Conservation (phyloP, 2,888 invertebrate genomes). For the Phengaris alcon region DNA sequence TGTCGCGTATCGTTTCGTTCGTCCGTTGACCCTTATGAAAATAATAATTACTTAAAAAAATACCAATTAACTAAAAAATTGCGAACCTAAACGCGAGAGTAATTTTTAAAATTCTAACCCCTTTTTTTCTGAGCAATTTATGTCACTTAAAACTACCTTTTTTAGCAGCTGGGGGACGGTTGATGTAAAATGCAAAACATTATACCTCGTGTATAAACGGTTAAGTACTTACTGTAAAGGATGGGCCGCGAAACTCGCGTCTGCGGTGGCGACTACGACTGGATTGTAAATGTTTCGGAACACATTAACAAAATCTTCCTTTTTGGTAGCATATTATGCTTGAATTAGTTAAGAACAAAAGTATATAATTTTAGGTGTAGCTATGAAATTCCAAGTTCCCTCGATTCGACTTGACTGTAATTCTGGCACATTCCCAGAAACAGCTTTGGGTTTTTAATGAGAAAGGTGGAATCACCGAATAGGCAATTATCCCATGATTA, state of each 20-base stretch:
- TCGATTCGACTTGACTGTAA: too few species aligned
- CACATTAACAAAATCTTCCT: too few species aligned
- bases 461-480: too few species aligned
- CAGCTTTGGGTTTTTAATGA: too few species aligned
- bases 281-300: neutral
- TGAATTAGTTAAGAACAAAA: too few species aligned
- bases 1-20: too few species aligned
- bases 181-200: conserved; percentile 25
- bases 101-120: conserved; percentile 11
- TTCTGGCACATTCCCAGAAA: too few species aligned
- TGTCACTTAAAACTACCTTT: conserved; percentile 13
- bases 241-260: neutral
- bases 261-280: neutral
- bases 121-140: conserved; percentile 10
- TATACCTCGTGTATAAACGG: conserved; percentile 8
- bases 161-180: neutral
- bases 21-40: too few species aligned
- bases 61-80: neutral
- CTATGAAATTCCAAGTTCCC: too few species aligned
- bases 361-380: too few species aligned
- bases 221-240: neutral
- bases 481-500: too few species aligned
- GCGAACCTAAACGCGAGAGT: neutral
- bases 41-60: neutral
- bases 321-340: too few species aligned